Conservation (phyloP, 35 echinoderm and acorn worm genomes). For the Patiria miniata region DNA sequence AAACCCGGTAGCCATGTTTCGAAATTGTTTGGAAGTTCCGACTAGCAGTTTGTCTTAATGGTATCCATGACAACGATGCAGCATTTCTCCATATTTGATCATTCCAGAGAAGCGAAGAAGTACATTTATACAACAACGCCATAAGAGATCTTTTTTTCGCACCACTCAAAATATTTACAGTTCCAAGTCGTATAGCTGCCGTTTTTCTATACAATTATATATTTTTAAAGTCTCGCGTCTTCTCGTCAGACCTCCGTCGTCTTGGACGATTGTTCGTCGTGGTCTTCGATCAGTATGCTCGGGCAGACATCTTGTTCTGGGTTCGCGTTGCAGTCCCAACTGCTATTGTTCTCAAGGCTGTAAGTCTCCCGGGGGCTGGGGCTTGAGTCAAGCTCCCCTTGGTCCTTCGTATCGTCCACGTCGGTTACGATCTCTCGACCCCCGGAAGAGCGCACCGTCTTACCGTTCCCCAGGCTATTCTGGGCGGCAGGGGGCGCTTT, state of each 20-base stretch:
- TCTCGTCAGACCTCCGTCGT: constrained; percentile 36
- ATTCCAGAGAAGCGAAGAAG: no score
- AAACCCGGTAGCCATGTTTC: no score
- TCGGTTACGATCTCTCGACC: background rate
- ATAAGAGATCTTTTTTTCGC: no score
- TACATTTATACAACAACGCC: no score
- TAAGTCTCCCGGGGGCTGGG: background rate
- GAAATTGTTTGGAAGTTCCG: no score
- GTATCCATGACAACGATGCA: no score
- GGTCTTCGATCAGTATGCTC: constrained; percentile 5
- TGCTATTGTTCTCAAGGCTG: background rate
- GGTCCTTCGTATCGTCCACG: background rate
- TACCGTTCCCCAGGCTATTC: constrained; percentile 44
- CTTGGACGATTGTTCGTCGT: constrained; percentile 36
- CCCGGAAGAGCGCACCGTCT: background rate
- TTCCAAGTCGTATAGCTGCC: no score
- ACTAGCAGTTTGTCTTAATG: no score
- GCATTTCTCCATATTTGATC: no score
- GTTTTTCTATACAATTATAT: no score
- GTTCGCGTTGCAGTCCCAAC: constrained; percentile 35
- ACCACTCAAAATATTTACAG: no score
- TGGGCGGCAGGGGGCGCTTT: constrained; percentile 23
- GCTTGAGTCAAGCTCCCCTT: constrained; percentile 11
- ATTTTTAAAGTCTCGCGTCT: background rate
- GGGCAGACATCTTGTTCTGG: constrained; percentile 9